phyloP scores from a whole-genome alignment of 2,888 invertebrate species.

The Quadriops clusia region DNA sequence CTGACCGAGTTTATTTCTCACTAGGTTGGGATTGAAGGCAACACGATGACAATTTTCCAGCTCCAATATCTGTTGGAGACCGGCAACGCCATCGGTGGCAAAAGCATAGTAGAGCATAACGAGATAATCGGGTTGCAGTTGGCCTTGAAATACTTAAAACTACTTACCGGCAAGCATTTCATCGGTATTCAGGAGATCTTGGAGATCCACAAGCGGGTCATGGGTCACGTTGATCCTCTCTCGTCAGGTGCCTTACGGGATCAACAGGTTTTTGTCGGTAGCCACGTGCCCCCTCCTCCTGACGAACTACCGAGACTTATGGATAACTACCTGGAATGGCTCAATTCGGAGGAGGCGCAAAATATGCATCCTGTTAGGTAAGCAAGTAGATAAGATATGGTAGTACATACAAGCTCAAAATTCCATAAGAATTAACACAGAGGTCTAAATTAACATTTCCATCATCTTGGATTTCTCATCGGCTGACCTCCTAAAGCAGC shows the following conservation, averaged over 20 bases:
- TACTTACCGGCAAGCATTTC: slow-evolving; percentile 63
- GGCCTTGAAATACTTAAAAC: slow-evolving; percentile 84
- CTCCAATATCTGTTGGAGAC: slow-evolving; percentile 88
- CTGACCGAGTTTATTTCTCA: too few species aligned
- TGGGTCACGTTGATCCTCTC: slow-evolving; percentile 90
- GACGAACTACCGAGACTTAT: slow-evolving; percentile 70
- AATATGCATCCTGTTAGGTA: slow-evolving; percentile 79
- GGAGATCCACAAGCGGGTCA: slow-evolving; percentile 82
- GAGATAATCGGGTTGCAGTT: slow-evolving; percentile 90
- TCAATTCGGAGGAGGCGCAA: slow-evolving; percentile 78
- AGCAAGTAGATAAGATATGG: slow-evolving; percentile 5
- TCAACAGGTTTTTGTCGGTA: slow-evolving; percentile 89
- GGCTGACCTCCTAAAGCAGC: too few species aligned
- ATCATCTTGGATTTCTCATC: too few species aligned
- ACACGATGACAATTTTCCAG: slow-evolving; percentile 89
- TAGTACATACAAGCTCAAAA: too few species aligned
- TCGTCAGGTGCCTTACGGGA: slow-evolving; percentile 81
- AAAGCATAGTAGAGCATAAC: slow-evolving; percentile 93
- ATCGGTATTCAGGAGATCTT: slow-evolving; percentile 78
- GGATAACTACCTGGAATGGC: slow-evolving; percentile 83
- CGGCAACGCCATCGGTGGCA: slow-evolving; percentile 71
- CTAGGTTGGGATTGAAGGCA: slow-evolving; percentile 83
- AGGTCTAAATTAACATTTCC: too few species aligned
- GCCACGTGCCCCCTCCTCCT: slow-evolving; percentile 87
- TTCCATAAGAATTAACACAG: too few species aligned